Evolutionary conservation across 30 jellyfish, hydroid and myxozoan genomes (phyloP), one percentile per base, ranked within the genome.

Genomic region (Nemopilema nomurai): DNA sequence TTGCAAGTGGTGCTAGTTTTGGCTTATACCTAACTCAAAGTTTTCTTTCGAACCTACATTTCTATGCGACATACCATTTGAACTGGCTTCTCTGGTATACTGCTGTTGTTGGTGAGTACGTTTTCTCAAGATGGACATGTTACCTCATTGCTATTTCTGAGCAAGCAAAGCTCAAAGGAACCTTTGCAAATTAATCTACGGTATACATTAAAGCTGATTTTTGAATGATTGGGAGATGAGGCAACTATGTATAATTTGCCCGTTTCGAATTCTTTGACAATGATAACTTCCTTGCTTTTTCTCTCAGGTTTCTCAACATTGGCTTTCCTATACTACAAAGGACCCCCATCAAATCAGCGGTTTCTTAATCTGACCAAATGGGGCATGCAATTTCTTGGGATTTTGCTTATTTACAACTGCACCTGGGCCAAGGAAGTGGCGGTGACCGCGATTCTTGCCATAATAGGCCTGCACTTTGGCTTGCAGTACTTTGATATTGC

Each of bases 271-370:
- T n/a, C n/a, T n/a, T n/a, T n/a, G n/a, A n/a, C n/a, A n/a, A n/a
- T n/a, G n/a, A n/a, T n/a, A n/a, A n/a, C n/a, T n/a, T n/a, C n/a
- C n/a, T n/a, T n/a, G n/a, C n/a, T 57, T 71, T 18, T 23, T 74
- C 64, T 64, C 62, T 18, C 67, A 94, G 99, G 97, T 52, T 25
- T 80, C 67, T 62, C 86, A 63, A 71, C 97, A 32, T 29, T 86
- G 80, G 99, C 97, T 0, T 33, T 68, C 33, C 63, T 94, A 52
- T 94, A 94, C 50, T 94, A 94, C 92, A 90, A 70, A 62, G 99
- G 97, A 21, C 97, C 97, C 6, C 95, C 96, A 18, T 67, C 87
- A 3, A 94, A 86, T 31, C 86, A 22, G 7, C 79, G 96, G 19
- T 73, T 86, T 13, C 74, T 94, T 84, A 89, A 94, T 76, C 90